Conservation (phyloP, 2,797 vertebrate species). For the Carduelis carduelis region DNA sequence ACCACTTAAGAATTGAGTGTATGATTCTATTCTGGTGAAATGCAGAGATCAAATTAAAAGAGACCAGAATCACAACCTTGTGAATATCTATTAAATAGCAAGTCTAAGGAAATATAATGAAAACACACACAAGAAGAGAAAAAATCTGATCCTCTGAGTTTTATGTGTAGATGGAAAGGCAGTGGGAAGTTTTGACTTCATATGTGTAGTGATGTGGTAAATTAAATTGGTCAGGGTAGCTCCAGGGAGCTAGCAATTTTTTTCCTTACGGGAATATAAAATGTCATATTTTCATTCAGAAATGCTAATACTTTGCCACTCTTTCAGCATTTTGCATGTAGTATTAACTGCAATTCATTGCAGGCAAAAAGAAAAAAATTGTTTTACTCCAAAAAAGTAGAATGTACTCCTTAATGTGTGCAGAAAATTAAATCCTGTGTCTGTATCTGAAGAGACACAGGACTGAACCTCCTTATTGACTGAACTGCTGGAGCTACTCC, state of each 20-base stretch:
- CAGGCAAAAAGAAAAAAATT: neutral
- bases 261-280: neutral
- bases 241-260: neutral
- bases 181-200: neutral
- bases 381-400: neutral
- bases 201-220: conserved; percentile 6
- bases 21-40: neutral
- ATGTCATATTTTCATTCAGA: neutral
- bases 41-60: neutral
- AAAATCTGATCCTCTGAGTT: neutral
- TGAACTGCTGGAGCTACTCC: neutral
- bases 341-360: neutral
- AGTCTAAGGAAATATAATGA: neutral
- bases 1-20: neutral
- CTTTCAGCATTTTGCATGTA: neutral
- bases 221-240: conserved; percentile 11
- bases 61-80: neutral
- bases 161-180: neutral
- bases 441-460: neutral
- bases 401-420: neutral
- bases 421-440: neutral
- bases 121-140: neutral
- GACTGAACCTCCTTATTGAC: neutral
- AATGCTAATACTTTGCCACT: neutral
- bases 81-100: neutral